Conservation (phyloP, 2,888 invertebrate species). For the Crossocerus cetratus region DNA sequence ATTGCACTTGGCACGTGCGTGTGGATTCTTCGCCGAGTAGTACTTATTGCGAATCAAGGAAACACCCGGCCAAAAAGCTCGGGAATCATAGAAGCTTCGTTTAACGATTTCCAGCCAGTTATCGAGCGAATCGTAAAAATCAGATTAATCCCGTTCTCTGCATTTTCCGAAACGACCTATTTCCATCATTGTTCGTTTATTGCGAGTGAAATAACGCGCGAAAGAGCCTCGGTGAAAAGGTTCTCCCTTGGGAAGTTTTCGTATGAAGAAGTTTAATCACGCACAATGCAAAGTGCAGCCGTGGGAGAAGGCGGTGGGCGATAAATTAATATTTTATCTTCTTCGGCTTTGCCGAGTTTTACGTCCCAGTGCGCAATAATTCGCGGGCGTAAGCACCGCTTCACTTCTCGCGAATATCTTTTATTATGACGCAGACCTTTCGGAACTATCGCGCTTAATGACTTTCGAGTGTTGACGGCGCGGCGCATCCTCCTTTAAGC, state of each 20-base stretch:
- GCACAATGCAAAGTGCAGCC: neutral
- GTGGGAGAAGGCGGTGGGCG: too few relatives aligned
- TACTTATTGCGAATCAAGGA: too few relatives aligned
- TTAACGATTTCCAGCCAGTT: too few relatives aligned
- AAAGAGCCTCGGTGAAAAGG: neutral
- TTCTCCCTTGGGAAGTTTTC: neutral
- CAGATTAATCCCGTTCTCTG: too few relatives aligned
- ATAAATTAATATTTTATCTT: constrained; percentile 21
- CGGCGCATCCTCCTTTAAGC: too few relatives aligned
- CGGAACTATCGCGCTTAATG: constrained; percentile 38
- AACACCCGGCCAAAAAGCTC: too few relatives aligned
- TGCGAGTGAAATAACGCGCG: neutral
- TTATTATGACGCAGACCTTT: constrained; percentile 42
- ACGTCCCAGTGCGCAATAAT: constrained; percentile 24
- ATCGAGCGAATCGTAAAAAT: too few relatives aligned
- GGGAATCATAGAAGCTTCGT: neutral
- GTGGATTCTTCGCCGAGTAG: too few relatives aligned
- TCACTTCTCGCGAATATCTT: constrained; percentile 35
- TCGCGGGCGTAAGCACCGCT: constrained; percentile 26
- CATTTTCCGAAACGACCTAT: too few relatives aligned
- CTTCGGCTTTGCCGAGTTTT: constrained; percentile 8
- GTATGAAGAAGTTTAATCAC: neutral
- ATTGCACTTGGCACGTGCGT: too few relatives aligned
- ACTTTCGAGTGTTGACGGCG: constrained; percentile 27
- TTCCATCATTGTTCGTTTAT: too few relatives aligned